A percentile compares a stretch with the other conserved stretches of the same genome.
Conservation (phyloP, 30 jellyfish, hydroid and myxozoan genomes). For the Chrysaora quinquecirrha region DNA sequence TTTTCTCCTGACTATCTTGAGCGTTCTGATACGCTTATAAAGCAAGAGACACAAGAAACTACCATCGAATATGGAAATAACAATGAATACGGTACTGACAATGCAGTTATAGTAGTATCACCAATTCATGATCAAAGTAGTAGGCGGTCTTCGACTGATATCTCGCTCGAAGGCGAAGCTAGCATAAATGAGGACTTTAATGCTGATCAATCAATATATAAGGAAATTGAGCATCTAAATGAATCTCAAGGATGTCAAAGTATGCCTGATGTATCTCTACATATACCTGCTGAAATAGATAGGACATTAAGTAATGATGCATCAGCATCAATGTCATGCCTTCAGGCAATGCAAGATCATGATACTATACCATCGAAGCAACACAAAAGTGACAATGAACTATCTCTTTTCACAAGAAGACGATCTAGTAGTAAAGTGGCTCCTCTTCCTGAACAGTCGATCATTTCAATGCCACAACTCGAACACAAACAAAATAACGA, state of each 20-base stretch:
- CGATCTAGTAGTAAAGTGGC: slow-evolving; percentile 5
- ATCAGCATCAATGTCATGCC: slow-evolving; percentile 31
- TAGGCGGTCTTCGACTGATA: not conserved
- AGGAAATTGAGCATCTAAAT: not conserved
- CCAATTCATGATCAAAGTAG: slow-evolving; percentile 22
- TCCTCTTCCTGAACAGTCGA: not conserved
- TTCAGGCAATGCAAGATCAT: not conserved
- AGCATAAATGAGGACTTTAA: not conserved
- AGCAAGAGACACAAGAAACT: not conserved
- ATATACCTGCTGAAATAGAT: not conserved
- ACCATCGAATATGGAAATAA: not conserved
- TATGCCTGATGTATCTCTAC: slow-evolving; percentile 55
- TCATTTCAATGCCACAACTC: not conserved
- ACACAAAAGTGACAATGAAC: not conserved
- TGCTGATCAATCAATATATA: not conserved
- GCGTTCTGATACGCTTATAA: not conserved
- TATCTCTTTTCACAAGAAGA: not conserved
- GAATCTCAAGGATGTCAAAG: slow-evolving; percentile 35
- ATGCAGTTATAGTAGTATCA: slow-evolving; percentile 54
- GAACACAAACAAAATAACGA: not conserved
- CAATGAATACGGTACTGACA: slow-evolving; percentile 23
- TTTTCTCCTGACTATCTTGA: not conserved
- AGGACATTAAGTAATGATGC: slow-evolving; percentile 4
- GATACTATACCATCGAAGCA: not conserved
- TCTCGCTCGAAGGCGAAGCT: slow-evolving; percentile 9